Percentiles rank a stretch among this genome's conserved stretches.
phyloP scores from a whole-genome alignment of 1,140 invertebrate species.

The Drepana arcuata region DNA sequence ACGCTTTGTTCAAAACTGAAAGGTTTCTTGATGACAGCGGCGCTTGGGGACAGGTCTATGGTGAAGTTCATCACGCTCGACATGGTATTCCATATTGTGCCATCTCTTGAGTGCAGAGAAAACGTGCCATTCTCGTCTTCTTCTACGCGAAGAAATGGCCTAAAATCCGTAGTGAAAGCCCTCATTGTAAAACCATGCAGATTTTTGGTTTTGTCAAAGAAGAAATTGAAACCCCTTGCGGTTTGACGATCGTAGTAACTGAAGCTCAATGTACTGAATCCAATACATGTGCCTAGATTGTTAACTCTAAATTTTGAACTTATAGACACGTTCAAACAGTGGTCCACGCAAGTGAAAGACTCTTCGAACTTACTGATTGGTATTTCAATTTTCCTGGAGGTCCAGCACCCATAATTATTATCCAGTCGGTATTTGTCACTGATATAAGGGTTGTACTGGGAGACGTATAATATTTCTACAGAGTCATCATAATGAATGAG shows the following conservation, averaged over 20 bases:
- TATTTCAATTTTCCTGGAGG: conserved; percentile 32
- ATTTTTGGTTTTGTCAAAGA: conserved; percentile 45
- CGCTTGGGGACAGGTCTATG: conserved; percentile 35
- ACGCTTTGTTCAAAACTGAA: conserved; percentile 47
- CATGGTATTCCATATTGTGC: conserved; percentile 47
- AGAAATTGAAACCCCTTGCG: conserved; percentile 24
- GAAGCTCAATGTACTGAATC: conserved; percentile 29
- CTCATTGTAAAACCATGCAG: conserved; percentile 38
- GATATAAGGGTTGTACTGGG: conserved; percentile 37
- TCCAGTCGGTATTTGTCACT: conserved; percentile 30
- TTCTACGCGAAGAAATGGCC: conserved; percentile 45
- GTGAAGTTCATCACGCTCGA: conserved; percentile 46
- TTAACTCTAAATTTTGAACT: conserved; percentile 34
- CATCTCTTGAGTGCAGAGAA: conserved; percentile 36
- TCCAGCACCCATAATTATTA: conserved; percentile 42
- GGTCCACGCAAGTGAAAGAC: conserved; percentile 34
- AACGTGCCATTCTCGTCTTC: conserved; percentile 27
- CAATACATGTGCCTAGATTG: conserved; percentile 51
- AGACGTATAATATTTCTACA: conserved; percentile 20
- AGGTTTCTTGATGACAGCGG: conserved; percentile 22
- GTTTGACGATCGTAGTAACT: conserved; percentile 15
- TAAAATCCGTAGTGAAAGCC: conserved; percentile 31
- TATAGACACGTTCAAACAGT: conserved; percentile 40
- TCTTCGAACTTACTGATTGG: conserved; percentile 28
- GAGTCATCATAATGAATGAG: conserved; percentile 37